phyloP scores from a whole-genome alignment of 2,797 vertebrate species.

The Halcyon chelicuti region DNA sequence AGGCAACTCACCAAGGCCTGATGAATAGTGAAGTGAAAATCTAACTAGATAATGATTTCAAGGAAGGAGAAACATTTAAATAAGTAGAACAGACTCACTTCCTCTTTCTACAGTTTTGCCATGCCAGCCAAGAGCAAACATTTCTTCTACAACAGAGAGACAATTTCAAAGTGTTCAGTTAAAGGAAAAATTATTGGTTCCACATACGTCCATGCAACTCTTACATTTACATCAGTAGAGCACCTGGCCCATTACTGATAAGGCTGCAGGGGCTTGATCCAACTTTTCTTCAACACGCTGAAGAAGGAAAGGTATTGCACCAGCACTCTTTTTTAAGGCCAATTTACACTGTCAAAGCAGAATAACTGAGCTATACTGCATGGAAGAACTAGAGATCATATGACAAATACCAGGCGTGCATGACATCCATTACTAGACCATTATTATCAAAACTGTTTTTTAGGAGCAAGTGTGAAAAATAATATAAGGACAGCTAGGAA shows the following conservation, averaged over 20 bases:
- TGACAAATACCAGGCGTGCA: fast-evolving
- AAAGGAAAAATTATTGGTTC: background rate
- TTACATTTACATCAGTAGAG: background rate
- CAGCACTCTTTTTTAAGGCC: background rate
- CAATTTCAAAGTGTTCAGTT: background rate
- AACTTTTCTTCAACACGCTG: background rate
- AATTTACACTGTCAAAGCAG: background rate
- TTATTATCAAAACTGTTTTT: background rate
- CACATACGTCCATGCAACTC: background rate
- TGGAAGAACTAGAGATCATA: background rate
- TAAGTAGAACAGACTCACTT: background rate
- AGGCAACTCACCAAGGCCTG: background rate
- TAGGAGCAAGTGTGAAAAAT: background rate
- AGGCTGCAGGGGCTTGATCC: background rate
- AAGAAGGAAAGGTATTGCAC: background rate
- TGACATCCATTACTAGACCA: background rate
- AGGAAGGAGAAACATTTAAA: conserved; percentile 22
- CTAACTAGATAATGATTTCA: background rate
- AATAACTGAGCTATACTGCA: background rate
- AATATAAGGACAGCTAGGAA: background rate
- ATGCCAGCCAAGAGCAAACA: background rate
- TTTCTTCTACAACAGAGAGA: background rate
- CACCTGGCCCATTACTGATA: no score
- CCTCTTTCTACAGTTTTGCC: background rate
- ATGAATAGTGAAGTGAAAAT: conserved; percentile 16